Percentiles rank a stretch among this genome's conserved stretches.
Conservation (phyloP, 1,140 invertebrate species). For the Diachasma alloeum region DNA sequence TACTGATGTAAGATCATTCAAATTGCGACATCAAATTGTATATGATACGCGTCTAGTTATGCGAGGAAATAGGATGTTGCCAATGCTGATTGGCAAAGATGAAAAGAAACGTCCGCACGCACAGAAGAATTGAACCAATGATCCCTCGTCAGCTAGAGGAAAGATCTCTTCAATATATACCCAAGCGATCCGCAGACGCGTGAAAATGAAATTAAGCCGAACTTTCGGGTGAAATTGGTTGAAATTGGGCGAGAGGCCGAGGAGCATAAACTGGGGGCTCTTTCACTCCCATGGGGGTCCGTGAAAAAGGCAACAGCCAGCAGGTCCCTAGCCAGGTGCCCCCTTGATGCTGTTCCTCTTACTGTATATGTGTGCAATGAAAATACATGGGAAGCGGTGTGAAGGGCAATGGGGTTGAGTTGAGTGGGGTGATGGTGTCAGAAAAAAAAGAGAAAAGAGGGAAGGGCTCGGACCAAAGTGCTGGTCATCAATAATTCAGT, state of each 20-base stretch:
- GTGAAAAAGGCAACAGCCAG: neutral
- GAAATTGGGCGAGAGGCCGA: slow-evolving; percentile 66
- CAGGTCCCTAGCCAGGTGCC: too few relatives aligned
- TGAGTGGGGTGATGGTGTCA: neutral
- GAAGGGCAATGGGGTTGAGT: neutral
- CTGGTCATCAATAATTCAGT: slow-evolving; percentile 59
- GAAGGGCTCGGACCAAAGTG: slow-evolving; percentile 43
- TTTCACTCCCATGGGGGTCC: slow-evolving; percentile 48
- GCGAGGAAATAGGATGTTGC: slow-evolving; percentile 39
- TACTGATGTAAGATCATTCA: too few relatives aligned
- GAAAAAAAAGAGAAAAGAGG: slow-evolving; percentile 19
- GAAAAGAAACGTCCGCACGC: slow-evolving; percentile 19
- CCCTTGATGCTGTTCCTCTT: slow-evolving; percentile 6
- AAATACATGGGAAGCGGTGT: slow-evolving; percentile 10
- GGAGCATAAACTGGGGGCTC: slow-evolving; percentile 41
- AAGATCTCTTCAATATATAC: slow-evolving; percentile 24
- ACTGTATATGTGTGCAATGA: slow-evolving; percentile 16
- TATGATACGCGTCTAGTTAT: slow-evolving; percentile 13
- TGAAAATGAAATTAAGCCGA: slow-evolving; percentile 70
- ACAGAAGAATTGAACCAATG: slow-evolving; percentile 10
- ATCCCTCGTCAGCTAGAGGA: slow-evolving; percentile 26
- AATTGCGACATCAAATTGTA: neutral
- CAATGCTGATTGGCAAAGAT: slow-evolving; percentile 49
- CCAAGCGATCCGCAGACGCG: slow-evolving; percentile 55
- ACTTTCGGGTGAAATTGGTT: slow-evolving; percentile 70